Evolutionary conservation across 2,797 vertebrate species (phyloP).

Genomic region (Odontamblyopus rebecca): DNA sequence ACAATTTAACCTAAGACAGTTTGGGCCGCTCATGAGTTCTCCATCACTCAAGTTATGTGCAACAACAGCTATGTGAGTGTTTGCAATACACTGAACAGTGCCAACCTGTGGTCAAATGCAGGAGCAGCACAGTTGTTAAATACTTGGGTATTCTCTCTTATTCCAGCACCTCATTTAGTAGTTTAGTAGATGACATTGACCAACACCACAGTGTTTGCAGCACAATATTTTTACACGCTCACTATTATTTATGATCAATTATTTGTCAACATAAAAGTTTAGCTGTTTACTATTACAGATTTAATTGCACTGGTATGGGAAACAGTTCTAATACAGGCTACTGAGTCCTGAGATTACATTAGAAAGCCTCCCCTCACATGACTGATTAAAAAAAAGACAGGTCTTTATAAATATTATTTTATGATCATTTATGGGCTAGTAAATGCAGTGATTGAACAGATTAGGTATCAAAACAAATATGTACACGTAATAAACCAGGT

Average conservation of each 20-base stretch:
- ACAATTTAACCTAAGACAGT: too few relatives aligned
- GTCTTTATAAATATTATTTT: too few relatives aligned
- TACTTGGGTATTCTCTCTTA: background rate
- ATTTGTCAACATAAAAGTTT: background rate
- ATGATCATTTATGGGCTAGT: too few relatives aligned
- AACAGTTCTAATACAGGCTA: too few relatives aligned
- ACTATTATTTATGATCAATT: background rate
- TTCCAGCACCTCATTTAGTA: background rate
- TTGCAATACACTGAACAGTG: conserved; percentile 9
- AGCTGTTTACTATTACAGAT: background rate
- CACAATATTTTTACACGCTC: background rate
- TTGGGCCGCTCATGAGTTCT: conserved; percentile 2
- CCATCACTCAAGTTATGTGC: conserved; percentile 12
- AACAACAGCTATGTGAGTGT: conserved; percentile 13
- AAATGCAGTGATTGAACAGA: too few relatives aligned
- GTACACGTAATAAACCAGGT: too few relatives aligned
- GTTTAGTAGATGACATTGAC: background rate
- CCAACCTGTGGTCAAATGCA: conserved; percentile 24
- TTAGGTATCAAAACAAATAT: too few relatives aligned
- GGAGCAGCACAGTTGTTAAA: conserved; percentile 23
- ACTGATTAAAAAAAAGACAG: too few relatives aligned
- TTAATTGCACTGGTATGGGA: background rate
- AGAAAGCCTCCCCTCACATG: too few relatives aligned
- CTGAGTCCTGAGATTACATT: too few relatives aligned
- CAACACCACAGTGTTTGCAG: background rate